Conservation (phyloP, 2,888 invertebrate species). For the Aspidiotus rigidus region DNA sequence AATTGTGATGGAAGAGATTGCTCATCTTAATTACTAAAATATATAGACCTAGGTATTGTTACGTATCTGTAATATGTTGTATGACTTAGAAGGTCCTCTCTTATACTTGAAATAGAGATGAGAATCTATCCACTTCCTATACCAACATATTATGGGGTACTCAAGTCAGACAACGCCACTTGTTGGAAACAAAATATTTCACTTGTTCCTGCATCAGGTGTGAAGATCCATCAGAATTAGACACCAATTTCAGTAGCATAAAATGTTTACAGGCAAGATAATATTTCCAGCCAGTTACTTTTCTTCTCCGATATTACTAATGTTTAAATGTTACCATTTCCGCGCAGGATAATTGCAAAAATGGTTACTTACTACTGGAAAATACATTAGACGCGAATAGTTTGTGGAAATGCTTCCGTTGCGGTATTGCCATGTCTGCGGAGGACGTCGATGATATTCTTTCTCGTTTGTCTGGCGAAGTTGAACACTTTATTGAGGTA, state of each 20-base stretch:
- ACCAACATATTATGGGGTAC: constrained; percentile 84
- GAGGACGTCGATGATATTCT: constrained; percentile 58
- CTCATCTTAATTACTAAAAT: too few relatives aligned
- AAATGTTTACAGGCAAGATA: constrained; percentile 46
- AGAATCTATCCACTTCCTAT: constrained; percentile 73
- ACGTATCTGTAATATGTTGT: too few relatives aligned
- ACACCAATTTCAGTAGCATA: constrained; percentile 62
- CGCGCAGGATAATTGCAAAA: constrained; percentile 14
- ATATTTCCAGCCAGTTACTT: not conserved
- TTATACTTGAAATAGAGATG: constrained; percentile 47
- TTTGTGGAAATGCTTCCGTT: constrained; percentile 68
- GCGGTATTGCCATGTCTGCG: constrained; percentile 55
- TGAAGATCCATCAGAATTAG: constrained; percentile 68
- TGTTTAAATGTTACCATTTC: too few relatives aligned
- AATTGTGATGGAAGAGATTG: too few relatives aligned
- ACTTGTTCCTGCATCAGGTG: constrained; percentile 64
- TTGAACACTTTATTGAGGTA: constrained; percentile 50
- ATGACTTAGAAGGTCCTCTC: too few relatives aligned
- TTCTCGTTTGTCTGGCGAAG: constrained; percentile 65
- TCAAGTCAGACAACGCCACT: constrained; percentile 65
- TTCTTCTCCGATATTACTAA: too few relatives aligned
- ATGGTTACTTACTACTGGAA: constrained; percentile 58
- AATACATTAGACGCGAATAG: constrained; percentile 60
- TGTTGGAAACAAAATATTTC: constrained; percentile 70
- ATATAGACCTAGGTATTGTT: too few relatives aligned